Evolutionary conservation across 2,797 vertebrate species (phyloP), one percentile per base, ranked within the genome.

Genomic region (Manis pentadactyla): DNA sequence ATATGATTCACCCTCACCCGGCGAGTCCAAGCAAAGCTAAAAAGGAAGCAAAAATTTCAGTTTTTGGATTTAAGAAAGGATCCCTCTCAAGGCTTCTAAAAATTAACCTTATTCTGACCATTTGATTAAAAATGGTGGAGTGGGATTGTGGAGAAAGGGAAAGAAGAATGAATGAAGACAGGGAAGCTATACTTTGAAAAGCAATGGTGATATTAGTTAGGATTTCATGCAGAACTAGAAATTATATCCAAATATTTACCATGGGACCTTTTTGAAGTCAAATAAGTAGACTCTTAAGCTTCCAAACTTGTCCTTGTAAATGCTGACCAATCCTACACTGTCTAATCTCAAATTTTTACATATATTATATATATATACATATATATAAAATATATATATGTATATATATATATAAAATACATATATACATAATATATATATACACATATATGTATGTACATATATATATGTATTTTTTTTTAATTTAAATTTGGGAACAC

Each of bases 401-500:
- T 74, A 31, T 49, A 39, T 85, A 57, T 57, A 13, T 25, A n/a
- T 34, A 34, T n/a, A n/a, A n/a, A n/a, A n/a, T n/a, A n/a, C n/a
- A n/a, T n/a, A n/a, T n/a, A n/a, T n/a, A n/a, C n/a, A n/a, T n/a
- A n/a, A n/a, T n/a, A 37, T 68, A 34, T 68, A 21, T 78, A 3
- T 31, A 9, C 29, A 14, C 42, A 17, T 39, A 4, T 78, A 29
- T n/a, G 12, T n/a, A 6, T 34, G 10, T 25, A 14, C 7, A 34
- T 42, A 15, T 49, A 37, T 37, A 12, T 84, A 29, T 77, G 71
- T 88, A 14, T 19, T 69, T 19, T 79, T 68, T 87, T 15, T 19
- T 88, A 59, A 88, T 57, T 85, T 92, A 92, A 90, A 88, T 97
- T 94, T 96, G 90, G 87, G 63, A 93, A 71, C 66, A 29, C 57